Percentiles rank a stretch among this genome's conserved stretches.
phyloP scores from a whole-genome alignment of 1,140 invertebrate genomes.

The Probaryconus sp. region DNA sequence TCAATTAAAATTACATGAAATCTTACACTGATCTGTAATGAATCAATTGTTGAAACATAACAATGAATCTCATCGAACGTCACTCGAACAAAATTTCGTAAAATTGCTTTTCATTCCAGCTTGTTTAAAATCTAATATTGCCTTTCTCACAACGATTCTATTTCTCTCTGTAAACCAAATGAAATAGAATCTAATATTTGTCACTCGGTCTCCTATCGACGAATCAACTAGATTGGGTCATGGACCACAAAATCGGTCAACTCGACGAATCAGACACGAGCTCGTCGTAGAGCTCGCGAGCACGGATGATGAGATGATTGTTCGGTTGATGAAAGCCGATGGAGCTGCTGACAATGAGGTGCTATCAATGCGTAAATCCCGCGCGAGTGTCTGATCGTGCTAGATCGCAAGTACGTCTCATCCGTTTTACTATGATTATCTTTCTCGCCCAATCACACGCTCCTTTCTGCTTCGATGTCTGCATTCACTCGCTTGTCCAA shows the following conservation, averaged over 20 bases:
- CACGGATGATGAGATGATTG: slow-evolving; percentile 73
- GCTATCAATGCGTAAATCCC: slow-evolving; percentile 61
- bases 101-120: neutral
- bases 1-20: too few species aligned
- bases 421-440: slow-evolving; percentile 61
- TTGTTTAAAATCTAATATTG: slow-evolving; percentile 17
- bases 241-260: slow-evolving; percentile 68
- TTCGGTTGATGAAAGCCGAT: slow-evolving; percentile 74
- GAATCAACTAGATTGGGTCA: slow-evolving; percentile 68
- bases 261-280: slow-evolving; percentile 61
- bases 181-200: slow-evolving; percentile 48
- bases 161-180: slow-evolving; percentile 3
- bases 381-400: slow-evolving; percentile 60
- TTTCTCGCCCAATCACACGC: slow-evolving; percentile 35
- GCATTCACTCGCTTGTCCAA: slow-evolving; percentile 12
- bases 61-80: neutral
- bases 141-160: slow-evolving; percentile 2
- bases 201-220: slow-evolving; percentile 39
- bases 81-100: neutral
- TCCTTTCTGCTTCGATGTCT: slow-evolving; percentile 13
- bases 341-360: slow-evolving; percentile 65
- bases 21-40: too few species aligned
- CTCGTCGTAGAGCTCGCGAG: slow-evolving; percentile 45
- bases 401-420: slow-evolving; percentile 64
- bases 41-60: too few species aligned